These are phyloP conservation scores for Limnephilus marmoratus DNA, from an alignment of 2,888 invertebrate genomes.

Conservation along the genomic window DNA sequence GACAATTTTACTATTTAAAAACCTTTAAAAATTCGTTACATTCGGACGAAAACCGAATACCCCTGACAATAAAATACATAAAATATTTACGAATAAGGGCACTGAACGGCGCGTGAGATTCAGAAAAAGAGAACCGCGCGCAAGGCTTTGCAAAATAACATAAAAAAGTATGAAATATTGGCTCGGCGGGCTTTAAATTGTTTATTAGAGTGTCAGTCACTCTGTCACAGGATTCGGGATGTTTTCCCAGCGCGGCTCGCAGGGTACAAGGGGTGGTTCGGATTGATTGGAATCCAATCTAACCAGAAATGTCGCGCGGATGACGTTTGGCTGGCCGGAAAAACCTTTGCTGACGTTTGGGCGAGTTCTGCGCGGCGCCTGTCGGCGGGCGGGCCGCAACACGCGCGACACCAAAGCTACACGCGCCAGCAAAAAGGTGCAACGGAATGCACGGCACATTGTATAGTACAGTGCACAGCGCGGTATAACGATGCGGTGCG, in stretches of 20 bases:
- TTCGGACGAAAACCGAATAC: neutral
- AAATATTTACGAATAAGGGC: neutral
- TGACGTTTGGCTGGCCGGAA: slow-evolving; percentile 57
- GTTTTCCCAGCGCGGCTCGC: slow-evolving; percentile 24
- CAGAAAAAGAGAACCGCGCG: slow-evolving; percentile 11
- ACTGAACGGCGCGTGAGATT: neutral
- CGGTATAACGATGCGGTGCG: neutral
- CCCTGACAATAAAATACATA: neutral
- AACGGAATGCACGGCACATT: neutral
- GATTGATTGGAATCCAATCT: slow-evolving; percentile 79
- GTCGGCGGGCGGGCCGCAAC: slow-evolving; percentile 44
- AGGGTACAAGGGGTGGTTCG: slow-evolving; percentile 69
- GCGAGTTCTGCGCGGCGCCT: slow-evolving; percentile 46
- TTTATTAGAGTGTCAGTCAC: slow-evolving; percentile 60
- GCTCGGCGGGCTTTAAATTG: slow-evolving; percentile 60
- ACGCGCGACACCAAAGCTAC: slow-evolving; percentile 28
- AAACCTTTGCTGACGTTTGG: slow-evolving; percentile 51
- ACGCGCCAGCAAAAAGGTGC: slow-evolving; percentile 11
- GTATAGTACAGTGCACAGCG: neutral
- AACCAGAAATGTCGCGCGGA: slow-evolving; percentile 69
- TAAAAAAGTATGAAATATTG: slow-evolving; percentile 45
- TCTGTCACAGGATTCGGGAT: slow-evolving; percentile 34
- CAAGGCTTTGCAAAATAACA: neutral
- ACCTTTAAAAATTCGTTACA: neutral
- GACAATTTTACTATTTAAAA: neutral